These are phyloP conservation scores for Bubo blakistoni DNA, from an alignment of 2,113 vertebrate species.

Conservation along the genomic window DNA sequence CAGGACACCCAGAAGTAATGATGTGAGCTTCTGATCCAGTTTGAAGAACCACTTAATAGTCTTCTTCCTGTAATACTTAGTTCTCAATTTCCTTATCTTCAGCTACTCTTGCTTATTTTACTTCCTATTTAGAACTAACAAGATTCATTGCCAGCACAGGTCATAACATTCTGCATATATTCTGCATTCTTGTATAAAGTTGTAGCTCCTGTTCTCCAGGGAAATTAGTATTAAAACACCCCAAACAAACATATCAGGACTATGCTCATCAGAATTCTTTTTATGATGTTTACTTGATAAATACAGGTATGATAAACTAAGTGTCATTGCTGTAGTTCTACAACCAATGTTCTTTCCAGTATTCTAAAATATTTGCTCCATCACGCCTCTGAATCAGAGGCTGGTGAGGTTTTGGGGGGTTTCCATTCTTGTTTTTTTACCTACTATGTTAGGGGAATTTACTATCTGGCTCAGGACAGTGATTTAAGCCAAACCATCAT, in stretches of 20 bases:
- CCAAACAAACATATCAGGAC: background rate
- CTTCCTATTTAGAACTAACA: background rate
- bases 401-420: too few relatives aligned
- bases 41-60: background rate
- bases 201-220: background rate
- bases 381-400: background rate
- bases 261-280: background rate
- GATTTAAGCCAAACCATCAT: background rate
- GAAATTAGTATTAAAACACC: background rate
- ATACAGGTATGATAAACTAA: background rate
- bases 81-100: background rate
- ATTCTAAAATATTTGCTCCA: background rate
- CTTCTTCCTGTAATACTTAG: background rate
- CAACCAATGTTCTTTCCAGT: background rate
- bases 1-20: background rate
- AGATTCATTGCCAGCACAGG: background rate
- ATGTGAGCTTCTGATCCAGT: background rate
- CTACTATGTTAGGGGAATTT: background rate
- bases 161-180: background rate
- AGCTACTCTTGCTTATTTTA: background rate
- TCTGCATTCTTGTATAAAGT: background rate
- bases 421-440: background rate
- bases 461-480: background rate
- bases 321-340: background rate
- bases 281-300: background rate